Evolutionary conservation across 2,888 invertebrate genomes (phyloP).

Genomic region (Phrixothrix hirtus): DNA sequence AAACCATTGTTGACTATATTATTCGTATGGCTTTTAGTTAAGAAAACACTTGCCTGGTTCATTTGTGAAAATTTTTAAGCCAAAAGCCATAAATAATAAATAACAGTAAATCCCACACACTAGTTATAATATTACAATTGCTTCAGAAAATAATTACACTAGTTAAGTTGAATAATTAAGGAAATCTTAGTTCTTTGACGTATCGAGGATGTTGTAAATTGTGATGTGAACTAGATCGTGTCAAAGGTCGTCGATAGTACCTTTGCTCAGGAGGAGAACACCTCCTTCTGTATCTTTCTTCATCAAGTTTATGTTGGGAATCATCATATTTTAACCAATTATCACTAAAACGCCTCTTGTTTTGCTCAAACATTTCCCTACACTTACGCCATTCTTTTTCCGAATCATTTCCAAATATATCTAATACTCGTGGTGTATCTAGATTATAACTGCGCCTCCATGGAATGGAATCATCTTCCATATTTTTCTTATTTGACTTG

Average conservation of each 20-base stretch:
- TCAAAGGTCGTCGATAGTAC: constrained; percentile 50
- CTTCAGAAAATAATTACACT: constrained; percentile 15
- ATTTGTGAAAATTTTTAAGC: no score
- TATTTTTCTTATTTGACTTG: constrained; percentile 62
- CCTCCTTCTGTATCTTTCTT: constrained; percentile 58
- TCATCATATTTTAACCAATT: constrained; percentile 44
- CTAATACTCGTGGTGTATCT: constrained; percentile 65
- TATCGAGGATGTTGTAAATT: constrained; percentile 67
- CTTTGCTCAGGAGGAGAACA: constrained; percentile 57
- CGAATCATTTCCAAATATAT: constrained; percentile 68
- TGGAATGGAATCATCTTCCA: constrained; percentile 63
- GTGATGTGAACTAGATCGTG: constrained; percentile 64
- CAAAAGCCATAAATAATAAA: no score
- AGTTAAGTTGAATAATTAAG: constrained; percentile 41
- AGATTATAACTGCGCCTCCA: constrained; percentile 70
- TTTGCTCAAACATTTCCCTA: constrained; percentile 34
- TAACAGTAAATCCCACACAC: no score
- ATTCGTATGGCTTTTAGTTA: no score
- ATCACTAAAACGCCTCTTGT: constrained; percentile 33
- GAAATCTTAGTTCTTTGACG: constrained; percentile 67
- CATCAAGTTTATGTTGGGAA: constrained; percentile 43
- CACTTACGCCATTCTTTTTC: constrained; percentile 61
- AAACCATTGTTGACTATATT: no score
- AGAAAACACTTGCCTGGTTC: no score
- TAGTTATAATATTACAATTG: constrained; percentile 3